Evolutionary conservation across 2,888 invertebrate genomes (phyloP).

Genomic region (Urechis unicinctus): DNA sequence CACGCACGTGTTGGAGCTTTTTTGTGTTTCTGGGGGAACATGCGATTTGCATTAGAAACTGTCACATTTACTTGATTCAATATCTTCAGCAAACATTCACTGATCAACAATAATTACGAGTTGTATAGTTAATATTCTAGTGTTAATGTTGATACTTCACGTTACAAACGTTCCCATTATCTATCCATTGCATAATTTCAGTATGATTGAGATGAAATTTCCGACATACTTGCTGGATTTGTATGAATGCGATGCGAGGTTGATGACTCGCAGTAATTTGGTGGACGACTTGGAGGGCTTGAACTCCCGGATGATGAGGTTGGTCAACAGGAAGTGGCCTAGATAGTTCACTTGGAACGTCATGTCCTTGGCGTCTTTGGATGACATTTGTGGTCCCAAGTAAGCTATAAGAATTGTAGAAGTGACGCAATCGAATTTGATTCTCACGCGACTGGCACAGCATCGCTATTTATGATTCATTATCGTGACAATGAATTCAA

Average conservation of each 20-base stretch:
- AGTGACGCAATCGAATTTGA: too few relatives aligned
- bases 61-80: too few relatives aligned
- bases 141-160: too few relatives aligned
- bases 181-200: background rate
- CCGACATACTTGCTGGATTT: background rate
- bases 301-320: constrained; percentile 29
- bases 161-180: too few relatives aligned
- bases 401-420: constrained; percentile 33
- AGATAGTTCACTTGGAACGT: constrained; percentile 39
- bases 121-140: too few relatives aligned
- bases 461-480: background rate
- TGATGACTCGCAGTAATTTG: constrained; percentile 29
- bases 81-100: too few relatives aligned
- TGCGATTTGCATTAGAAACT: too few relatives aligned
- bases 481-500: background rate
- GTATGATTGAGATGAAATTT: background rate
- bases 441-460: too few relatives aligned
- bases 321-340: constrained; percentile 39
- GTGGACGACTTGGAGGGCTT: constrained; percentile 19
- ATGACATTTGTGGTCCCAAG: constrained; percentile 35
- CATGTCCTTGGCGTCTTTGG: constrained; percentile 33
- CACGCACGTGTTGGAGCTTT: too few relatives aligned
- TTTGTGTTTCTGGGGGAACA: too few relatives aligned
- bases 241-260: constrained; percentile 36
- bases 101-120: too few relatives aligned